Evolutionary conservation across 2,113 vertebrate species (phyloP).

Genomic region (Phyllopteryx taeniolatus): DNA sequence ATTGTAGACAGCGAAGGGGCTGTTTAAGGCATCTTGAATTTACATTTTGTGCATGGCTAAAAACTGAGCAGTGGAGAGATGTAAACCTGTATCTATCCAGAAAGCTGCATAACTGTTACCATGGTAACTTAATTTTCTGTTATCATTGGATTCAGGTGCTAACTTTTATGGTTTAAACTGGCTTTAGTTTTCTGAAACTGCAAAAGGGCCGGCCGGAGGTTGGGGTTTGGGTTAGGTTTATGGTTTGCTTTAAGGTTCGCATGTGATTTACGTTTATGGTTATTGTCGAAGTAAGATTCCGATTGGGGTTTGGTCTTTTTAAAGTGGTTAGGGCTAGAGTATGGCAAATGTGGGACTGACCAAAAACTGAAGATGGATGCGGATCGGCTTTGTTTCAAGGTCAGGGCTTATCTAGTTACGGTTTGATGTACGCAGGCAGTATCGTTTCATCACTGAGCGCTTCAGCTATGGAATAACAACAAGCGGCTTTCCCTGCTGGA

Average conservation of each 20-base stretch:
- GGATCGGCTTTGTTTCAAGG: constrained; percentile 2
- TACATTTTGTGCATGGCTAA: neutral
- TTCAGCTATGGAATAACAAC: neutral
- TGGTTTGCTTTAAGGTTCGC: too few species aligned
- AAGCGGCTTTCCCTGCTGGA: constrained; percentile 11
- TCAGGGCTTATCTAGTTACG: constrained; percentile 37
- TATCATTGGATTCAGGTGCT: neutral
- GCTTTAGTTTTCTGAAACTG: neutral
- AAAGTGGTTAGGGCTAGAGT: too few species aligned
- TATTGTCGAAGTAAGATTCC: too few species aligned
- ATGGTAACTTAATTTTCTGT: neutral
- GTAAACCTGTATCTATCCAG: neutral
- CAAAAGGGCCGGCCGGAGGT: too few species aligned
- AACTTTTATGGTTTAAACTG: neutral
- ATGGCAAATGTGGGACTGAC: neutral
- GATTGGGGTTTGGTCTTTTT: too few species aligned
- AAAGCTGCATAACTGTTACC: neutral
- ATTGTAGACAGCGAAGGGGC: neutral
- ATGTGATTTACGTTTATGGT: too few species aligned
- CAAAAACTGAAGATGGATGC: constrained; percentile 5
- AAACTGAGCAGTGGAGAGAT: neutral
- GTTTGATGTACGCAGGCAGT: constrained; percentile 15
- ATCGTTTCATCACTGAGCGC: constrained; percentile 10
- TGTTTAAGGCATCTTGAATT: neutral
- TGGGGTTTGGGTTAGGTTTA: too few species aligned